Percentiles rank a stretch among this genome's conserved stretches.
Conservation (phyloP, 2,888 invertebrate genomes). For the Campaea margaritaria region DNA sequence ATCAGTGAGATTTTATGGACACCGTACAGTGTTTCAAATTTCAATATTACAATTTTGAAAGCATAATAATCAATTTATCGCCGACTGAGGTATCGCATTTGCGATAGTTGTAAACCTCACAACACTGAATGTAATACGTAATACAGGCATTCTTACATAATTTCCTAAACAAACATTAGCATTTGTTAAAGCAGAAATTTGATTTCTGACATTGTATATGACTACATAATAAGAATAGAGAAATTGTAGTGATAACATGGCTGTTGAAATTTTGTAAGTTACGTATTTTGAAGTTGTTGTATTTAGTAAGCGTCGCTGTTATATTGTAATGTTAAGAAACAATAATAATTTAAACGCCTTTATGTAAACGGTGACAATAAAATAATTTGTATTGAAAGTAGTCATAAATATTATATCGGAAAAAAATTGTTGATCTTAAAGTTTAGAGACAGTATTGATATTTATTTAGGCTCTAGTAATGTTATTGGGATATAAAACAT, state of each 20-base stretch:
- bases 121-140: too few species aligned
- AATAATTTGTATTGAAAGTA: slow-evolving; percentile 10
- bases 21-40: too few species aligned
- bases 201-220: slow-evolving; percentile 49
- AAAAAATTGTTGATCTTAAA: slow-evolving; percentile 12
- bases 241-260: slow-evolving; percentile 78
- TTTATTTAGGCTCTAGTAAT: too few species aligned
- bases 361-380: slow-evolving; percentile 72
- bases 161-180: slow-evolving; percentile 12
- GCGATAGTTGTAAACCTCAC: too few species aligned
- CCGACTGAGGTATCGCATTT: too few species aligned
- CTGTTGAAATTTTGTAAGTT: slow-evolving; percentile 79
- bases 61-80: too few species aligned
- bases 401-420: neutral
- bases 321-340: slow-evolving; percentile 54
- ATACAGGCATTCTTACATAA: too few species aligned
- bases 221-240: slow-evolving; percentile 45
- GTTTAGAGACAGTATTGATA: too few species aligned
- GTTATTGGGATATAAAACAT: too few species aligned
- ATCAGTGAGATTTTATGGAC: too few species aligned
- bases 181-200: slow-evolving; percentile 51
- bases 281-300: slow-evolving; percentile 77
- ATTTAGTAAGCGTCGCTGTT: slow-evolving; percentile 66
- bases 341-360: slow-evolving; percentile 56
- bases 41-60: too few species aligned